Base-by-base conservation (phyloP, 2,888 invertebrate genomes). In the Ceriagrion tenellum region DNA sequence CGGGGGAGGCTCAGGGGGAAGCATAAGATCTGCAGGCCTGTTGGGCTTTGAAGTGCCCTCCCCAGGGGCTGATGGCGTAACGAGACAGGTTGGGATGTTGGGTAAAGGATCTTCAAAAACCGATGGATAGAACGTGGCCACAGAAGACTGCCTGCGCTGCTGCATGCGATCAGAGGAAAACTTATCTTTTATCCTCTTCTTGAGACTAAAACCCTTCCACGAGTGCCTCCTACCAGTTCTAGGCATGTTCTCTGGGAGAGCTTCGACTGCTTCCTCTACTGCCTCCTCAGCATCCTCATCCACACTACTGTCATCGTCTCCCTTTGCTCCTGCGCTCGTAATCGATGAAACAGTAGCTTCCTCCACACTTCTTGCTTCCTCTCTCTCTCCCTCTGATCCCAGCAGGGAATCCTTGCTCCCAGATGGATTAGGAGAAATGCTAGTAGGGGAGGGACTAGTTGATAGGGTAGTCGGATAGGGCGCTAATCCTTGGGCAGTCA, bases 111-210 rank as follows among this genome's bases (percentile, higher is more conserved):
- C 93, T 59, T 93, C 93, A 10, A 16, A 69, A 13, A 26, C 69
- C 13, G 47, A 63, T 35, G 93, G 93, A 69, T 69, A 93, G 47
- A 69, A 93, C 40, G 93, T 63, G n/a, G 93, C 93, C 47, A 69
- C 69, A 2, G 93, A 93, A 26, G 93, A 93, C n/a, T 93, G 93
- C 47, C 93, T 56, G 13, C 93, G 93, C 69, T 93, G 93, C 69
- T 30, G 40, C 47, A 69, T 47, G 6, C 93, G 93, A 35, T 93
- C 93, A 6, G 93, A n/a, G 69, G 63, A 69, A 69, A 93, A 93
- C 35, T 93, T 93, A 93, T 74, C 69, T 63, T 93, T 93, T 26
- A 93, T 93, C 47, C 93, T 93, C 47, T 98, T 93, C 69, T 93
- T 93, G 12, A 93, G 30, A 74, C 93, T 93, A n/a, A 93, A 93